Evolutionary conservation across 2,797 vertebrate species (phyloP), one percentile per base, ranked within the genome.

Genomic region (Silurus aristotelis): DNA sequence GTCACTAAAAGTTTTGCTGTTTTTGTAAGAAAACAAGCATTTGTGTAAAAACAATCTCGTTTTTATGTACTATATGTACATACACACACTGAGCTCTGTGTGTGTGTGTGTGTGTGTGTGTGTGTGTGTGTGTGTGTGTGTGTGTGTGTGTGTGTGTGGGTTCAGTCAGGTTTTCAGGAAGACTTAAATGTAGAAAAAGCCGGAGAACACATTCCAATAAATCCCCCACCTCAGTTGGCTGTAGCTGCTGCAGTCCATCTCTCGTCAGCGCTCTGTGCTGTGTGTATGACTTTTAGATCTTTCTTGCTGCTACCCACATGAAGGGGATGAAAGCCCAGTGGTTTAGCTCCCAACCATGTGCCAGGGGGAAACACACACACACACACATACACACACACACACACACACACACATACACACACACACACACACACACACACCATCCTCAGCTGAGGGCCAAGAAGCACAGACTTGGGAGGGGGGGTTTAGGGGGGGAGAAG

Each of bases 151-250:
- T 61, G n/a, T 76, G 43, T 86, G 83, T 86, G 72, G 27, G 13
- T 31, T 1, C 14, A 94, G 93, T 95, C 93, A 93, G 76, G 14
- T 94, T 91, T 95, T 92, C 95, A 90, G 95, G 94, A 96, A 96
- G 95, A 96, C 95, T 94, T 94, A 91, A 96, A 94, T 95, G 88
- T 93, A 96, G 93, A 96, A 95, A 97, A 89, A 94, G 94, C 93
- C 92, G 66, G 81, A 85, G 84, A 87, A 87, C 75, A 43, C 61
- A 80, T 63, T 87, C 79, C 73, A 46, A 81, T 71, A 56, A 67
- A 63, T 70, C 83, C 77, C 79, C 83, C 75, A 48, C 75, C 70
- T 1, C 38, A 38, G 27, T 7, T 38, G 22, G 70, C 78, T 55
- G 13, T 43, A 77, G 14, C 83, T 20, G 84, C 70, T 77, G 72